Conservation (phyloP, 1,140 invertebrate species). For the Micrasema longulum region DNA sequence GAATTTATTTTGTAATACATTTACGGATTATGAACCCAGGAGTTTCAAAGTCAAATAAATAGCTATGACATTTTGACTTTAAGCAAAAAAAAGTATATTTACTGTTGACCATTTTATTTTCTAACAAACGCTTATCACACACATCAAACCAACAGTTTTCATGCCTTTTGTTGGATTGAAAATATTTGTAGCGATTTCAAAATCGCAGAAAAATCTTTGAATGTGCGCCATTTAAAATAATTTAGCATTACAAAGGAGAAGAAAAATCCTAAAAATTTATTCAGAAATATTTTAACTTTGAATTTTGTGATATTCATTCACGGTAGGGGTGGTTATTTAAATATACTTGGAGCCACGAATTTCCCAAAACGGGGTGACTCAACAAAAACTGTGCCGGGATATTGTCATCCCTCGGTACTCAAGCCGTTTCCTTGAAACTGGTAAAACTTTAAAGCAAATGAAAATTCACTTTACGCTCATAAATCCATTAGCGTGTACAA, state of each 20-base stretch:
- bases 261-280: neutral
- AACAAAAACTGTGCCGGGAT: neutral
- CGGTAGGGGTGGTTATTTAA: slow-evolving; percentile 3
- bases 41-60: no score
- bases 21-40: no score
- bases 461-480: slow-evolving; percentile 50
- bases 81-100: no score
- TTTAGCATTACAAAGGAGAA: neutral
- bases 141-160: no score
- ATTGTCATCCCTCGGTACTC: slow-evolving; percentile 9
- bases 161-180: no score
- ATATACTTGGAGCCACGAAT: neutral
- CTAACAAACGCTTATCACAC: no score
- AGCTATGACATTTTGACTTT: no score
- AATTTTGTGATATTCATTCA: neutral
- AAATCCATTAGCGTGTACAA: slow-evolving; percentile 46
- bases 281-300: neutral
- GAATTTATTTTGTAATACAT: no score
- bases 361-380: slow-evolving; percentile 10
- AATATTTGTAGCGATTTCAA: no score
- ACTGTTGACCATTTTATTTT: no score
- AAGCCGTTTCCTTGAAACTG: neutral
- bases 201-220: no score
- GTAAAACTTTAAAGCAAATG: slow-evolving; percentile 44
- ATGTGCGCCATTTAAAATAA: no score